Evolutionary conservation across 1,140 invertebrate species (phyloP).

Genomic region (Lithobius niger): DNA sequence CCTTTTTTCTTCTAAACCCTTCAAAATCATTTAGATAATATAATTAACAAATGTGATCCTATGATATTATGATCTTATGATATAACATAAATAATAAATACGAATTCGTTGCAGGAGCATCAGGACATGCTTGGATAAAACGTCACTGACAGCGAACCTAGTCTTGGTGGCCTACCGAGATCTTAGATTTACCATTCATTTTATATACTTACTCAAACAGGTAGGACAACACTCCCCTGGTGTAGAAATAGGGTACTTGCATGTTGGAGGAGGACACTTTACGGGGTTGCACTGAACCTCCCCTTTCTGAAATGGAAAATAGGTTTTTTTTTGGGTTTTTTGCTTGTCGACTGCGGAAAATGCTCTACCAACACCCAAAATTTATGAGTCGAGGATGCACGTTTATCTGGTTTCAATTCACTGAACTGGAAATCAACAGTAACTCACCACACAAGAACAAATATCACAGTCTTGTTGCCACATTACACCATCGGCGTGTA

Average conservation of each 20-base stretch:
- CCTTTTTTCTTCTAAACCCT: no score
- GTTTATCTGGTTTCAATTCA: no score
- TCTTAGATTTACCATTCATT: slow-evolving; percentile 9
- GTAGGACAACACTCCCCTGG: slow-evolving; percentile 69
- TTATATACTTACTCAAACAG: slow-evolving; percentile 59
- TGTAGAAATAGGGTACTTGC: slow-evolving; percentile 60
- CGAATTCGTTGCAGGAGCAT: not conserved
- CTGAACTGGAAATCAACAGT: no score
- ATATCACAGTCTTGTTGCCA: slow-evolving; percentile 67
- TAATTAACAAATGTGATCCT: not conserved
- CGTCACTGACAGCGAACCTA: not conserved
- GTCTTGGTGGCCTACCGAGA: slow-evolving; percentile 1
- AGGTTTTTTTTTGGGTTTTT: not conserved
- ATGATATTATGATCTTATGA: not conserved
- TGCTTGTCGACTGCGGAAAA: no score
- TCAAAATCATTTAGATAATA: not conserved
- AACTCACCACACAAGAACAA: slow-evolving; percentile 61
- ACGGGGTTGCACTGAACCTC: slow-evolving; percentile 61
- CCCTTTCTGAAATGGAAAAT: slow-evolving; percentile 47
- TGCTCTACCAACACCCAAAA: no score
- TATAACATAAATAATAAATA: not conserved
- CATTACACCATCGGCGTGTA: slow-evolving; percentile 61
- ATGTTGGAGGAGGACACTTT: slow-evolving; percentile 55
- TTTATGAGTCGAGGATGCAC: no score
- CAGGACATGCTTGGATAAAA: not conserved